Base-by-base conservation (phyloP, 2,113 vertebrate genomes). In the Illadopsis cleaveri region DNA sequence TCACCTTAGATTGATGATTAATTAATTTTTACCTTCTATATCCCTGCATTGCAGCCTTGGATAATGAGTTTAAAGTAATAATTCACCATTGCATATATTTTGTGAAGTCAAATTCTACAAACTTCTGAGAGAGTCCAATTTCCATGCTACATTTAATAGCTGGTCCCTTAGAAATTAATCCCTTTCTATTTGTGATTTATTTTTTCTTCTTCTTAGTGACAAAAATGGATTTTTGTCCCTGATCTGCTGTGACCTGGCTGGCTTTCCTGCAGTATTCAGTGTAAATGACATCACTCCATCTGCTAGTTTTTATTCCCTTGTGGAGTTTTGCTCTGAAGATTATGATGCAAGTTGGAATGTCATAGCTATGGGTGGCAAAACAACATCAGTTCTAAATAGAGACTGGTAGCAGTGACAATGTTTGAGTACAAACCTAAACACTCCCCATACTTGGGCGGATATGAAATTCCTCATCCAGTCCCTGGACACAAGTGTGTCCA, bases 141-240 rank as follows among this genome's bases (percentile, higher is more conserved):
- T 91, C 57, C 78, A 80, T 53, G 93, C 66, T 86, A 71, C 38
- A 33, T 92, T 69, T 93, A 72, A 82, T 83, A 76, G 75, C 38
- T 72, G 24, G 40, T 86, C 79, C 81, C 58, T 89, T 86, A 70
- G 62, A 92, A 95, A 92, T 95, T 54, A 81, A 88, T 95, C 65
- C 40, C 17, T 30, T 56, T 92, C 84, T 68, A 57, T 72, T 75
- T 75, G 37, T 93, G 93, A 91, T 96, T 83, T 90, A 83, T 90
- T 92, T 93, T 97, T 89, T 65, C 60, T 93, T 92, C 82, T 91
- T 37, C 64, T 88, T 90, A 71, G 85, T 86, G 88, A 90, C 82
- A 95, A 89, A 95, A 96, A 81, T 45, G 60, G 69, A 94, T 93
- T 92, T 53, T 1, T 7, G 48, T 23, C 44, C 68, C 51, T 23